Conservation (phyloP, 2,888 invertebrate species). For the Heteromyza rotundicornis region DNA sequence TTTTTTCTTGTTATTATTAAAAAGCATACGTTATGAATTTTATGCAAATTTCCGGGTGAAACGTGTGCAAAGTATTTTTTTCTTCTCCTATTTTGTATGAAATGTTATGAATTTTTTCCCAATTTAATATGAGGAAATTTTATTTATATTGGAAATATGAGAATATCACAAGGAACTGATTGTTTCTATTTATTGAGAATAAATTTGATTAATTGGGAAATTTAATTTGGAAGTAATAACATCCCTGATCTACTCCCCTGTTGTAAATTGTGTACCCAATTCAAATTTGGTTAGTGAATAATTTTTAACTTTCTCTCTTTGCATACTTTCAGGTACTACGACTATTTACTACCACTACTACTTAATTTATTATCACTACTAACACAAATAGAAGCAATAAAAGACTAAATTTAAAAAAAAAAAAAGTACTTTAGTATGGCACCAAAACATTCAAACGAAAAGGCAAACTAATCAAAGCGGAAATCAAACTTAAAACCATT, state of each 20-base stretch:
- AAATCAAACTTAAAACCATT: slow-evolving; percentile 28
- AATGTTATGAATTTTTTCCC: not conserved
- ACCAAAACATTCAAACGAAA: not conserved
- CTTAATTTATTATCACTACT: slow-evolving; percentile 16
- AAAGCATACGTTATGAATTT: slow-evolving; percentile 30
- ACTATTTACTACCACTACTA: slow-evolving; percentile 33
- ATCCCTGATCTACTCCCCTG: not conserved
- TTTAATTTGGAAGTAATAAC: no score
- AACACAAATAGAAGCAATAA: slow-evolving; percentile 39
- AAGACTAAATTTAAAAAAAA: slow-evolving; percentile 37
- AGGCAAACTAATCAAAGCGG: slow-evolving; percentile 8
- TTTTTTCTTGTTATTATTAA: slow-evolving; percentile 18
- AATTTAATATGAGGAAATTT: not conserved
- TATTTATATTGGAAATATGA: not conserved
- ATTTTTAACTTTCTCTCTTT: slow-evolving; percentile 10
- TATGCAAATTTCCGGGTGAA: slow-evolving; percentile 19
- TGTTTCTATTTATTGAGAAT: slow-evolving; percentile 8
- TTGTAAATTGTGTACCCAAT: no score
- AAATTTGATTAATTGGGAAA: not conserved
- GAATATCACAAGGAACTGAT: slow-evolving; percentile 5
- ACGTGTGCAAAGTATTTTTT: not conserved
- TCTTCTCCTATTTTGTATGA: not conserved
- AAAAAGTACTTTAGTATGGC: not conserved
- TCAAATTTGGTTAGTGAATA: no score
- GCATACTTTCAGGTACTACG: slow-evolving; percentile 40